phyloP scores from a whole-genome alignment of 2,113 vertebrate species.

The Polypterus senegalus region DNA sequence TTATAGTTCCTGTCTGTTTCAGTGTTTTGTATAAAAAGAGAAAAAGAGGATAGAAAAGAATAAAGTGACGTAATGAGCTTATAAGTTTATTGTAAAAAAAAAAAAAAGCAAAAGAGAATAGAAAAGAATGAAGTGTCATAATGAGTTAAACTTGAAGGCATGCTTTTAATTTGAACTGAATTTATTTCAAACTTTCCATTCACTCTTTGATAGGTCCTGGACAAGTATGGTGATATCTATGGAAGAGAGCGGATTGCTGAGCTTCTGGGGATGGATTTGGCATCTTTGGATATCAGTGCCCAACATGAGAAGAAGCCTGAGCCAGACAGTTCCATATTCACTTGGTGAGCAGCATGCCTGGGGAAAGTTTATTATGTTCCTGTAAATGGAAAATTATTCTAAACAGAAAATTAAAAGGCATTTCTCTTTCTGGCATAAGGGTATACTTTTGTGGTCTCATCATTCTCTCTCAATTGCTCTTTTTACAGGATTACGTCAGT shows the following conservation, averaged over 20 bases:
- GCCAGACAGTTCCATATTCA: slow-evolving; percentile 64
- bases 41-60: too few relatives aligned
- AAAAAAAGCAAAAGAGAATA: too few relatives aligned
- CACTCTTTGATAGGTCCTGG: slow-evolving; percentile 53
- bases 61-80: too few relatives aligned
- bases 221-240: slow-evolving; percentile 87
- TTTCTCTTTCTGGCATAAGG: background rate
- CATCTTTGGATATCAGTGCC: slow-evolving; percentile 70
- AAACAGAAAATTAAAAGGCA: background rate
- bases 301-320: slow-evolving; percentile 60
- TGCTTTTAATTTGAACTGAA: too few relatives aligned
- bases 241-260: slow-evolving; percentile 80
- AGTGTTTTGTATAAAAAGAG: too few relatives aligned
- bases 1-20: too few relatives aligned
- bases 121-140: too few relatives aligned
- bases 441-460: background rate
- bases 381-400: background rate
- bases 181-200: too few relatives aligned
- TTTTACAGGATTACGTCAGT: slow-evolving; percentile 69
- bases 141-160: too few relatives aligned
- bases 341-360: slow-evolving; percentile 43
- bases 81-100: too few relatives aligned
- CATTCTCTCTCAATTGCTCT: background rate
- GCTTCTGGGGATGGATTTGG: slow-evolving; percentile 78
- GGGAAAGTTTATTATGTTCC: background rate